A percentile compares a stretch with the other conserved stretches of the same genome.
Evolutionary conservation across 1,140 invertebrate genomes (phyloP).

Genomic region (Aphaenogaster ashmeadi): DNA sequence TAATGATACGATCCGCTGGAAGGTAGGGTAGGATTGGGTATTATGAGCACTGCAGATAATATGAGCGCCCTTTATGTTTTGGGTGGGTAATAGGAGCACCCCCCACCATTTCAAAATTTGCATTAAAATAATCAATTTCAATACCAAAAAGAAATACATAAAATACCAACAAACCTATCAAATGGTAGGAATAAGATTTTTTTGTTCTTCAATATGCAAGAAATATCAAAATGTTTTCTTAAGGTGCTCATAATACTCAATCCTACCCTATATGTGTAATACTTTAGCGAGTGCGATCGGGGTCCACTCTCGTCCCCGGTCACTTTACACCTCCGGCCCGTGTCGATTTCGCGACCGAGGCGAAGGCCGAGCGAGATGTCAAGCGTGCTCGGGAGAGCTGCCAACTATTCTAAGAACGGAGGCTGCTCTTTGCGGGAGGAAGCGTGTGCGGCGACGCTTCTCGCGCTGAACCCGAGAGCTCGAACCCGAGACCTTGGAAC

Average conservation of each 20-base stretch:
- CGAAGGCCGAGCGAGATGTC: constrained; percentile 64
- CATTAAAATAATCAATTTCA: too few species aligned
- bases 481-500: constrained; percentile 86
- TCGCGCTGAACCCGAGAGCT: constrained; percentile 74
- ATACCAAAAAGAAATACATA: too few species aligned
- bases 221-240: too few species aligned
- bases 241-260: too few species aligned
- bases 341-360: constrained; percentile 64
- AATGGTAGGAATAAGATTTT: too few species aligned
- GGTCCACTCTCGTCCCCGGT: constrained; percentile 17
- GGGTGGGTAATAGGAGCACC: too few species aligned
- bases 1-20: not conserved
- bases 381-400: constrained; percentile 58
- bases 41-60: too few species aligned
- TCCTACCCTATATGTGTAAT: not conserved
- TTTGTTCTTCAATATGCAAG: too few species aligned
- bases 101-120: too few species aligned
- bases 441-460: constrained; percentile 75
- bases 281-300: constrained; percentile 21
- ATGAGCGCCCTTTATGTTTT: too few species aligned
- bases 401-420: constrained; percentile 83
- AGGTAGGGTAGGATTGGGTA: too few species aligned
- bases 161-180: too few species aligned
- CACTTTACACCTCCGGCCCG: constrained; percentile 53
- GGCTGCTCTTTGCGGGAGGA: constrained; percentile 82